Base-by-base conservation (phyloP, 2,888 invertebrate species). In the Acleris laterana region DNA sequence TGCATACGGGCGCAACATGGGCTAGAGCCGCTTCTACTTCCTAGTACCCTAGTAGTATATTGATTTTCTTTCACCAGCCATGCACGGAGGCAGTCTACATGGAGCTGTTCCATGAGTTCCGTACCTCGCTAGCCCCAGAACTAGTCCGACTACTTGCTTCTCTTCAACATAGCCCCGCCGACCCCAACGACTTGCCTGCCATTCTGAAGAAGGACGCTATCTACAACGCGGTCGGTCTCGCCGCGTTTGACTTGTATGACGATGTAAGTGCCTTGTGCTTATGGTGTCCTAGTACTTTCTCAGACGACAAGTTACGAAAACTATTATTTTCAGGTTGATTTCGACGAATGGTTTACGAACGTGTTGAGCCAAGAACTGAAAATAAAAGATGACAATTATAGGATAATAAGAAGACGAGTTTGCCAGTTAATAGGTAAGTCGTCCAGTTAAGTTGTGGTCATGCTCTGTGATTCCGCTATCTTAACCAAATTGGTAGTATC, bases 121-220 rank as follows among this genome's bases (percentile, higher is more conserved):
- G 96, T 61, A 91, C 94, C 55, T 92, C 95, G 51, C 93, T 98
- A 73, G 94, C 95, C 0, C 95, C 96, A 0, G 96, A 98, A 71
- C 87, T 99, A 53, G 93, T 97, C 0, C 94, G 95, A 48, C 89
- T 97, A 72, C 93, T 97, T 70, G 94, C 94, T 20, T 87, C 95
- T 56, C 94, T 95, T 73, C 95, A 97, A 81, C 95, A 96, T 16
- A 93, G 94, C 70, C 95, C 95, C 74, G 94, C 95, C 67, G 94
- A 95, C 69, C 95, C 95, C 5, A 95, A 96, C 60, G 96, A 98
- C 82, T 90, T 98, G 73, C 94, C 95, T 63, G 95, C 95, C 16
- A 96, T 99, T 79, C 89, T 99, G 69, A 94, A 96, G 64, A 98
- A 98, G 87, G 99, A 99, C 89, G 98, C 98, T 63, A 96, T 99